phyloP scores from a whole-genome alignment of 2,888 invertebrate species.

The Oscheius sp. region DNA sequence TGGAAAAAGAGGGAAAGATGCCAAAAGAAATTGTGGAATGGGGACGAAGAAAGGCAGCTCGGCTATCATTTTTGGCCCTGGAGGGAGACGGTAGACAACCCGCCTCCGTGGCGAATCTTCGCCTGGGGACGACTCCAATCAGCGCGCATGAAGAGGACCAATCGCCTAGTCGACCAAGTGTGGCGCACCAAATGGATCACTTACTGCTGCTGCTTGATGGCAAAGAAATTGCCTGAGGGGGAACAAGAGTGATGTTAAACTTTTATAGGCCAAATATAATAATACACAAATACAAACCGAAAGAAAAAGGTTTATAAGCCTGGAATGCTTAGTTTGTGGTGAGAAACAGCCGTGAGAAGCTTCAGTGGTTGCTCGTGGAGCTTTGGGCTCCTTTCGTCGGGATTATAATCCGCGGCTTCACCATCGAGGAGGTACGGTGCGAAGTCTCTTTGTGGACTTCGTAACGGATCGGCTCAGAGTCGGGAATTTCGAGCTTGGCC shows the following conservation, averaged over 20 bases:
- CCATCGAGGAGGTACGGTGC: constrained; percentile 66
- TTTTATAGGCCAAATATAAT: constrained; percentile 7
- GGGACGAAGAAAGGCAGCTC: constrained; percentile 22
- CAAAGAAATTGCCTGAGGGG: not conserved
- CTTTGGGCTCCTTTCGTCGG: constrained; percentile 39
- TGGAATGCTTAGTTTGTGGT: too few relatives aligned
- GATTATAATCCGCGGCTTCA: constrained; percentile 69
- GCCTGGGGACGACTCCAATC: constrained; percentile 32
- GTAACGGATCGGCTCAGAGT: constrained; percentile 65
- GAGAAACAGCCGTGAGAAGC: not conserved
- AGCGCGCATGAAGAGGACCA: constrained; percentile 28
- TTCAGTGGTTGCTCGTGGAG: constrained; percentile 12
- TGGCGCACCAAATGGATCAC: constrained; percentile 8
- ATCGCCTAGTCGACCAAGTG: constrained; percentile 27
- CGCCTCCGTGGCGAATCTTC: constrained; percentile 17
- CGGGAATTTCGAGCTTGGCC: constrained; percentile 67
- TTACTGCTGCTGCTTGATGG: not conserved
- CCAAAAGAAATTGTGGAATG: constrained; percentile 75
- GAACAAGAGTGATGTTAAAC: not conserved
- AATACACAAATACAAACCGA: constrained; percentile 16
- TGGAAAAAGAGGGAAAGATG: constrained; percentile 91
- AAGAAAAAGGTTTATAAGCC: not conserved
- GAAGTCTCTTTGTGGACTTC: constrained; percentile 72
- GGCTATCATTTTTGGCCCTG: constrained; percentile 3
- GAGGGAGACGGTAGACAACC: constrained; percentile 4